Percentiles rank a stretch among this genome's conserved stretches.
phyloP scores from a whole-genome alignment of 2,113 vertebrate species.

The Pampusana beccarii region DNA sequence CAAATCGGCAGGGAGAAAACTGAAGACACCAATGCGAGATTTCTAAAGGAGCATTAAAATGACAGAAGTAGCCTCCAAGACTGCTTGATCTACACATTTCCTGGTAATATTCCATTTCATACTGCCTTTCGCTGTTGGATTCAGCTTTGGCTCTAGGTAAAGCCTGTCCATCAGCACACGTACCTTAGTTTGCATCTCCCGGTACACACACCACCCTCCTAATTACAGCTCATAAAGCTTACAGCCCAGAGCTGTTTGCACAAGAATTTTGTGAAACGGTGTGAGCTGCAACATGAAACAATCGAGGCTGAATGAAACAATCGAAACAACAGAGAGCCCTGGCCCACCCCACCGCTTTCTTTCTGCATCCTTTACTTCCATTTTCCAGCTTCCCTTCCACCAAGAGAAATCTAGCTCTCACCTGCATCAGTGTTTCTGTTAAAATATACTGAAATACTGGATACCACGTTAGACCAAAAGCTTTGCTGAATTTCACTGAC shows the following conservation, averaged over 20 bases:
- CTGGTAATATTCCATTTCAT: no score
- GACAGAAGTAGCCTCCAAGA: neutral
- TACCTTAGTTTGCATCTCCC: no score
- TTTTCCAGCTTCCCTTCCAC: neutral
- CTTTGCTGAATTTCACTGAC: neutral
- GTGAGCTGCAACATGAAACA: neutral
- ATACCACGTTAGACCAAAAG: neutral
- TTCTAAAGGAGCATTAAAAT: neutral
- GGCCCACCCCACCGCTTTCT: neutral
- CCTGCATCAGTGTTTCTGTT: neutral
- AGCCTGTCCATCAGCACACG: no score
- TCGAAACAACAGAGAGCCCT: fast-evolving
- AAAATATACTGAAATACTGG: neutral
- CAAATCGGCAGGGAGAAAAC: neutral
- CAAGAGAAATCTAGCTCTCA: fast-evolving
- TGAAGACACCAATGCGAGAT: neutral
- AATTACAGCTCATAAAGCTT: neutral
- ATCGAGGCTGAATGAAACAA: neutral
- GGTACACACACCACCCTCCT: no score
- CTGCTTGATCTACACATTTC: neutral
- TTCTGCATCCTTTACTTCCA: neutral
- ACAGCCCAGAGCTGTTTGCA: neutral
- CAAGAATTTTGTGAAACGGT: neutral
- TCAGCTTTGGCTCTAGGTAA: no score
- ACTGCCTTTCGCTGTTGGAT: no score